Percentiles rank a stretch among this genome's conserved stretches.
Conservation (phyloP, 2,113 vertebrate species). For the Etheostoma cragini region DNA sequence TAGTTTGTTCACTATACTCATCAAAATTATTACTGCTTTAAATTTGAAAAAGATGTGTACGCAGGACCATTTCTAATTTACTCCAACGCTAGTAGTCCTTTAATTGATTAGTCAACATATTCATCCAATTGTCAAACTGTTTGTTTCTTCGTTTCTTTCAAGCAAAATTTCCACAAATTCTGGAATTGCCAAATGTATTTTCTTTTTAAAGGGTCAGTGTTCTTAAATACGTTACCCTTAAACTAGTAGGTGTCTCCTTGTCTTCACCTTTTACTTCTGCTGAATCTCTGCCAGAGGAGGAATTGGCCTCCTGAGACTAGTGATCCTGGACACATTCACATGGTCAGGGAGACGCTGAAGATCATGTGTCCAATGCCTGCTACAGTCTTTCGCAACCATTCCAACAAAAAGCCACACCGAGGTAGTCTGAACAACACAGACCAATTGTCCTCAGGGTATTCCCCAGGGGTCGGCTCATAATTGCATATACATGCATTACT, state of each 20-base stretch:
- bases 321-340: constrained; percentile 30
- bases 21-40: neutral
- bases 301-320: neutral
- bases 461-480: constrained; percentile 6
- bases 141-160: no score
- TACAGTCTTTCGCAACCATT: neutral
- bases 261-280: neutral
- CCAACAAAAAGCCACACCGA: neutral
- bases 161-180: neutral
- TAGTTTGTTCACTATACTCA: neutral
- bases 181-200: neutral
- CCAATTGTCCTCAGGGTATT: neutral
- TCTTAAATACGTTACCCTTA: neutral
- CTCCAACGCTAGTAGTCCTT: neutral
- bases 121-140: neutral
- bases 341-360: constrained; percentile 15
- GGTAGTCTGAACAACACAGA: neutral
- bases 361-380: constrained; percentile 9
- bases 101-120: neutral
- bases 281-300: neutral
- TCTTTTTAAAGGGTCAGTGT: neutral
- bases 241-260: neutral
- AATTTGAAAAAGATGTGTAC: neutral
- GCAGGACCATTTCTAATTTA: neutral
- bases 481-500: neutral